Evolutionary conservation across 2,113 vertebrate genomes (phyloP), one percentile per base, ranked within the genome.

Genomic region (Paradisaea rubra): DNA sequence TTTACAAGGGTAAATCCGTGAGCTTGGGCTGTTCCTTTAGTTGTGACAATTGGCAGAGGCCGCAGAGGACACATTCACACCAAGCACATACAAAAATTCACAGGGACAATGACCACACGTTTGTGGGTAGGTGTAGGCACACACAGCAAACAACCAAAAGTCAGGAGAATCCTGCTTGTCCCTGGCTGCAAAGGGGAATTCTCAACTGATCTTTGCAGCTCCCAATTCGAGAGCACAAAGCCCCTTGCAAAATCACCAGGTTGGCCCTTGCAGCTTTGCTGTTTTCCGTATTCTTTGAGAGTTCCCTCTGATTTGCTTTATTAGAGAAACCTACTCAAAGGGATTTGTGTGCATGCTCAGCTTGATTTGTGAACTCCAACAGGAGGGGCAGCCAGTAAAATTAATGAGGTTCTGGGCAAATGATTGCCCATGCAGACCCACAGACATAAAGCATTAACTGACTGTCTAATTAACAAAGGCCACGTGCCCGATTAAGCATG

Each of bases 371-470:
- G 96, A 96, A 96, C 95, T 97, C 93, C 79, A 97, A 93, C 91
- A 95, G 96, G 94, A 97, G 94, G 95, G 93, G 88, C 93, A 95
- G 95, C 94, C 94, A 95, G 95, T 88, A 92, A 96, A 96, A 97
- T 96, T 94, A 97, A 97, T 96, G 96, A 97, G 96, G 95, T 93
- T 96, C 91, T 95, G 94, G 82, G 88, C 95, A 96, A 96, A 93
- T 88, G 92, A 94, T 95, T 93, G 95, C 82, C 89, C 96, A 95
- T 84, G 88, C 95, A 97, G 92, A 64, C 94, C 91, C 88, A 88
- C 90, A 84, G 91, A 95, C 96, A 96, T 88, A 95, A 95, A 95
- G 91, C 95, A 96, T 88, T 97, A 95, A 91, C 93, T 90, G 95
- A 81, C 82, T 95, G 94, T 90, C 96, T 96, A 96, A 96, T 96